These are phyloP conservation scores for Melipona bicolor DNA, from an alignment of 2,888 invertebrate species.

Conservation along the genomic window DNA sequence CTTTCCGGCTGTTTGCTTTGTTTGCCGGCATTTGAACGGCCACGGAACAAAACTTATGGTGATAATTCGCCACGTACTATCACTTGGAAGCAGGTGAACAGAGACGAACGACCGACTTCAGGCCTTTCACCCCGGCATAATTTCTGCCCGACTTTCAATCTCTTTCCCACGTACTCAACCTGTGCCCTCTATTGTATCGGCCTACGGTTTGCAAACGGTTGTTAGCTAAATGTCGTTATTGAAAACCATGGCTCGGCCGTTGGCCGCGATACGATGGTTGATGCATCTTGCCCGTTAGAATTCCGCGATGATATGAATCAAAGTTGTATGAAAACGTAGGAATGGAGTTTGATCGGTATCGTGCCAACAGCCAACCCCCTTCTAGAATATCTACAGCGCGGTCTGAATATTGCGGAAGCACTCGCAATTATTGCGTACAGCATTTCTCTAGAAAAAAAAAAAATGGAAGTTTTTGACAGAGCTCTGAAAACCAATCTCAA, in stretches of 20 bases:
- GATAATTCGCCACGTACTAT: slow-evolving; percentile 64
- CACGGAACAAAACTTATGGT: slow-evolving; percentile 41
- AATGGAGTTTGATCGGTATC: no score
- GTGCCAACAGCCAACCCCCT: background rate
- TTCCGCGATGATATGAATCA: background rate
- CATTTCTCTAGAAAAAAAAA: background rate
- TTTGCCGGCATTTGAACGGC: slow-evolving; percentile 37
- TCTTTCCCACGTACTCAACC: slow-evolving; percentile 75
- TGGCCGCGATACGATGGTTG: background rate
- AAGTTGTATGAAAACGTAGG: background rate
- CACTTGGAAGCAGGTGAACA: slow-evolving; percentile 70
- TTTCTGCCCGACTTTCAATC: slow-evolving; percentile 76
- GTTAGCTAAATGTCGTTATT: slow-evolving; percentile 49
- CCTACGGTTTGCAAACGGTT: slow-evolving; percentile 29
- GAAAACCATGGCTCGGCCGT: background rate
- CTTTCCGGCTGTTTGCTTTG: slow-evolving; percentile 21
- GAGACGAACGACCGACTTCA: slow-evolving; percentile 69
- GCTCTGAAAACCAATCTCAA: background rate
- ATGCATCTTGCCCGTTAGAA: background rate
- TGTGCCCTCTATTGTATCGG: slow-evolving; percentile 63
- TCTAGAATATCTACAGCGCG: background rate
- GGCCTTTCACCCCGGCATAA: slow-evolving; percentile 77
- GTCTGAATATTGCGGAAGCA: background rate
- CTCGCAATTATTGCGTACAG: no score
- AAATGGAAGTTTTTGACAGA: background rate